Base-by-base conservation (phyloP, 2,888 invertebrate species). In the Seira ritae region DNA sequence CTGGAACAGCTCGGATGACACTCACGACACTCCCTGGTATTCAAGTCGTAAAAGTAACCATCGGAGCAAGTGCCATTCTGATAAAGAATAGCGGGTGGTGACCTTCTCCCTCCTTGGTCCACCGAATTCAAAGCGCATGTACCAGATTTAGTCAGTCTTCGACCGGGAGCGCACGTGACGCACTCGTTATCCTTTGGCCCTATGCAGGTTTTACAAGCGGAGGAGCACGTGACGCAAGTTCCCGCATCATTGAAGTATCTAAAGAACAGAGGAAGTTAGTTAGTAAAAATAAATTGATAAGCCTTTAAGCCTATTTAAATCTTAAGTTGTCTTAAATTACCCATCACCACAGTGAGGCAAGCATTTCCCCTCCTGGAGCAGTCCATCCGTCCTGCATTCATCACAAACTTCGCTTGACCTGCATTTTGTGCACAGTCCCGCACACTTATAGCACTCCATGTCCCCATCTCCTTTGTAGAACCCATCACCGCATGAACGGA, bases 1-100 rank as follows among this genome's bases (percentile, higher is more conserved):
- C 95, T 96, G 90, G 95, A 95, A 90, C 97, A 97, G 15, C 96
- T 96, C 90, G 96, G 96, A 90, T 97, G 96, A 89, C 97, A 97
- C 0, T 95, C 95, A 93, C 95, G 95, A 89, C 97, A 97, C 65
- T 94, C 95, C 62, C 94, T 95, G 89, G 95, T 94, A 91, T 95
- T 95, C 0, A n/a, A 20, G 74, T 83, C 86, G 22, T 81, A 79
- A 91, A 95, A 97, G 91, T 95, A 96, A 60, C 96, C 96, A 91
- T 95, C 95, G 0, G 96, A 96, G 91, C 97, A 97, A 89, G 95
- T 95, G 0, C 95, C 95, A 89, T 95, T 94, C 0, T 60, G 6
- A 19, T 76, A 75, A 8, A 69, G 68, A n/a, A 62, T 67, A 10
- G 46, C 65, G 20, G 50, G 72, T 6, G 60, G 31, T n/a, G 23